Base-by-base conservation (phyloP, 2,888 invertebrate genomes). In the Pasiphila rectangulata region DNA sequence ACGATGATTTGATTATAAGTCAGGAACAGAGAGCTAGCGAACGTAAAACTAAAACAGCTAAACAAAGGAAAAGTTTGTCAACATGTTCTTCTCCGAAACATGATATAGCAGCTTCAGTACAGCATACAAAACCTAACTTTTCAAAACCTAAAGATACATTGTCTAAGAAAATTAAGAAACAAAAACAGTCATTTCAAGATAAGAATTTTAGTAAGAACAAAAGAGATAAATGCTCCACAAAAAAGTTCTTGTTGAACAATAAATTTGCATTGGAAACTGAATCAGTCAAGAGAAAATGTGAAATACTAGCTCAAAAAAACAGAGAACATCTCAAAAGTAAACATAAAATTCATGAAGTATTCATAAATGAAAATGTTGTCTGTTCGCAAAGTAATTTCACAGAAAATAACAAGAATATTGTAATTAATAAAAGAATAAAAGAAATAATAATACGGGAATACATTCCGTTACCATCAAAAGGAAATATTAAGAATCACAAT, bases 231-330 rank as follows among this genome's bases (percentile, higher is more conserved):
- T n/a, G n/a, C n/a, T n/a, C n/a, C n/a, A n/a, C n/a, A 44, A 43
- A 50, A 62, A 44, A 17, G 42, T 9, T 15, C 62, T 7, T n/a
- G n/a, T 46, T 59, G 20, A 51, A 27, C 21, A 38, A 40, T 16
- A 64, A 60, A 45, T 71, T 71, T 53, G 41, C 61, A 38, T 51
- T 60, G 23, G 48, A 57, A 46, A 64, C 63, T 2, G 57, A 59
- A 7, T 57, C 56, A 16, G 54, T 70, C 1, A 59, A 63, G 52
- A 54, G 50, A 36, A 65, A 62, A 51, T 67, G 66, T 48, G 47
- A 65, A 2, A 21, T 59, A 15, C 39, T 69, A 42, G 53, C 54
- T 1, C 42, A 58, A 40, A 48, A 61, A 54, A 58, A 56, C 6
- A 48, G 59, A 13, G 9, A 56, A 13, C n/a, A 63, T 1, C 30